A percentile compares a stretch with the other conserved stretches of the same genome.
Conservation (phyloP, 2,113 vertebrate genomes). For the Corythaeola cristata region DNA sequence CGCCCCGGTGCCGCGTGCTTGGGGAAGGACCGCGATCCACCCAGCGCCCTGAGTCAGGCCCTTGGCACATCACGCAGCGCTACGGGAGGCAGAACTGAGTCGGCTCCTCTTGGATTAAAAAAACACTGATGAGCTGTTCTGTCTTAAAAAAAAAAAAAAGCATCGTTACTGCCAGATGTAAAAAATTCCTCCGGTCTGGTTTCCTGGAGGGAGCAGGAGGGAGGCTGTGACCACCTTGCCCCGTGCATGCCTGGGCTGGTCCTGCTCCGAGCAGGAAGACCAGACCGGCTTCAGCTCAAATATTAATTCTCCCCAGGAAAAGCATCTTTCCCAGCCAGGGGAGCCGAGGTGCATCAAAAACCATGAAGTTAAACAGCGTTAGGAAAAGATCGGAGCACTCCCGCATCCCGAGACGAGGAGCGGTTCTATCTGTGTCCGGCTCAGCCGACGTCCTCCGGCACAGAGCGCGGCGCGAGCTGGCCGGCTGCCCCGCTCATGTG, state of each 20-base stretch:
- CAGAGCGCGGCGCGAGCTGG: background rate
- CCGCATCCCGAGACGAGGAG: background rate
- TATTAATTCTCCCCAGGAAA: fast-evolving
- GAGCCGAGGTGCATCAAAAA: background rate
- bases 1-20: background rate
- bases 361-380: fast-evolving
- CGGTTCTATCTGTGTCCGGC: background rate
- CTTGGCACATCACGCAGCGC: background rate
- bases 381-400: background rate
- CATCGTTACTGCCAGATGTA: background rate
- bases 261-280: background rate
- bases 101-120: background rate
- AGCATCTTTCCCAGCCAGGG: background rate
- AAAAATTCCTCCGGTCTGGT: background rate
- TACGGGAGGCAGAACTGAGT: background rate
- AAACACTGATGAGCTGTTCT: background rate
- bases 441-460: background rate
- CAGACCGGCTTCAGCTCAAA: background rate
- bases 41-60: background rate
- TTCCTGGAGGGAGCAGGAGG: constrained; percentile 36
- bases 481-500: constrained; percentile 3
- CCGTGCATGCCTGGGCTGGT: background rate
- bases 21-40: background rate
- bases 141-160: background rate
- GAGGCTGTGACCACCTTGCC: background rate